Conservation (phyloP, 1,140 invertebrate genomes). For the Sinonovacula constricta region DNA sequence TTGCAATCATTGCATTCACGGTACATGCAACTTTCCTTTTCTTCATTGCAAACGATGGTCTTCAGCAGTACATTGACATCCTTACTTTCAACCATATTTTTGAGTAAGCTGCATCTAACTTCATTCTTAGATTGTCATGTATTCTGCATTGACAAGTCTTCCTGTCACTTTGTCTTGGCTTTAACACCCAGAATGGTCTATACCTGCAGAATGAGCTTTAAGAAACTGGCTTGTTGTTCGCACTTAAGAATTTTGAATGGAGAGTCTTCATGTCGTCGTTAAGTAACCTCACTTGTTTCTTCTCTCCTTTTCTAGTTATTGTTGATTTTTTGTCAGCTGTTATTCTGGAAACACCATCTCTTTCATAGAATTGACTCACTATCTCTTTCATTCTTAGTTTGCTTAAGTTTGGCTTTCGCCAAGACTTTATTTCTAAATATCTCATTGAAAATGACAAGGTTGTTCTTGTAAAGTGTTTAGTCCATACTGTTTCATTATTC, state of each 20-base stretch:
- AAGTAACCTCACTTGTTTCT: neutral
- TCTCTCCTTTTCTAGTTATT: slow-evolving; percentile 11
- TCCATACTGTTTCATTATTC: too few species aligned
- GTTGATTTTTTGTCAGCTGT: slow-evolving; percentile 15
- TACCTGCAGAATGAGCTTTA: slow-evolving; percentile 10
- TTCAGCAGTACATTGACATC: slow-evolving; percentile 87
- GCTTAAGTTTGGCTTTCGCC: neutral
- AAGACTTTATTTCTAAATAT: too few species aligned
- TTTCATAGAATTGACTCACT: slow-evolving; percentile 2
- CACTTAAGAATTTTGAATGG: slow-evolving; percentile 5
- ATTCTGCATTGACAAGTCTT: slow-evolving; percentile 52
- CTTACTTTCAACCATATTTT: slow-evolving; percentile 72
- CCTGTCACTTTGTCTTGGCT: slow-evolving; percentile 2
- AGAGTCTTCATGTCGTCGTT: slow-evolving; percentile 9
- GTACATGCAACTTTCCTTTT: slow-evolving; percentile 3
- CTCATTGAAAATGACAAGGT: too few species aligned
- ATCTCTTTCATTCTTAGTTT: neutral
- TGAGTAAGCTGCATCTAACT: slow-evolving; percentile 21
- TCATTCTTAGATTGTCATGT: slow-evolving; percentile 72
- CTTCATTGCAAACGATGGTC: slow-evolving; percentile 38
- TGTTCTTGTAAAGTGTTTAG: too few species aligned
- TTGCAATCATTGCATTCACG: slow-evolving; percentile 1
- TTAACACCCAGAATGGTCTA: slow-evolving; percentile 6
- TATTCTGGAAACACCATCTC: slow-evolving; percentile 2
- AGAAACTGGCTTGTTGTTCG: slow-evolving; percentile 7